Percentiles rank a stretch among this genome's conserved stretches.
Evolutionary conservation across 2,888 invertebrate genomes (phyloP).

Genomic region (Eupithecia subfuscata): DNA sequence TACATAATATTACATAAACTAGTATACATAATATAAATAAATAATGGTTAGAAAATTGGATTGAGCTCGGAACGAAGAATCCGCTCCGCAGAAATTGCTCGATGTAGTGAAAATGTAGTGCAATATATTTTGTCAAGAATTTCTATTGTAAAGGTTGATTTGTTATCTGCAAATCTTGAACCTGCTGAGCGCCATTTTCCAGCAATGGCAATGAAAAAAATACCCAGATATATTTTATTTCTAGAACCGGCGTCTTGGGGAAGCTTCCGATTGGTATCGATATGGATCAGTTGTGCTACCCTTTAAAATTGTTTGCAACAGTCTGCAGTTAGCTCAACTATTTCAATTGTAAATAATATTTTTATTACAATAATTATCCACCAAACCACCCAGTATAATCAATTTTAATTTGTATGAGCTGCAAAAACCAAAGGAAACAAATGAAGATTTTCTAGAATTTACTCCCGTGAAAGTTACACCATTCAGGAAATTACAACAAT

Average conservation of each 20-base stretch:
- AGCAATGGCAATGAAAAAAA: constrained; percentile 17
- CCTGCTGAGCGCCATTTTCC: constrained; percentile 49
- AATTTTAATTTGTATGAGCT: no score
- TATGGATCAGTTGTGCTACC: background rate
- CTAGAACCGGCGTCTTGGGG: background rate
- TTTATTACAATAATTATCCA: background rate
- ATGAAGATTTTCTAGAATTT: background rate
- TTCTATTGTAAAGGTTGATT: constrained; percentile 57
- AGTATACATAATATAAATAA: constrained; percentile 25
- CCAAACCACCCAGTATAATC: background rate
- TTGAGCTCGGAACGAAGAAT: constrained; percentile 22
- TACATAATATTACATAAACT: no score
- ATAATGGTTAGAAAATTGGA: constrained; percentile 24
- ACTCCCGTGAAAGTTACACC: constrained; percentile 41
- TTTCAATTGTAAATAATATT: no score
- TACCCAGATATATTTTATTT: background rate
- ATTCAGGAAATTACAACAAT: constrained; percentile 51
- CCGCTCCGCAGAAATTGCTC: constrained; percentile 30
- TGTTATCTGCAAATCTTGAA: constrained; percentile 51
- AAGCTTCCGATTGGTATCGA: background rate
- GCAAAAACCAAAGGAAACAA: background rate
- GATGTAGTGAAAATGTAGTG: constrained; percentile 47
- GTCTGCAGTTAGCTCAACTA: no score
- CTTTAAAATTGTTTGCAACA: no score
- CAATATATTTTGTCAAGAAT: constrained; percentile 51